Percentiles rank a stretch among this genome's conserved stretches.
Conservation (phyloP, 2,797 vertebrate genomes). For the Sitta carolinensis region DNA sequence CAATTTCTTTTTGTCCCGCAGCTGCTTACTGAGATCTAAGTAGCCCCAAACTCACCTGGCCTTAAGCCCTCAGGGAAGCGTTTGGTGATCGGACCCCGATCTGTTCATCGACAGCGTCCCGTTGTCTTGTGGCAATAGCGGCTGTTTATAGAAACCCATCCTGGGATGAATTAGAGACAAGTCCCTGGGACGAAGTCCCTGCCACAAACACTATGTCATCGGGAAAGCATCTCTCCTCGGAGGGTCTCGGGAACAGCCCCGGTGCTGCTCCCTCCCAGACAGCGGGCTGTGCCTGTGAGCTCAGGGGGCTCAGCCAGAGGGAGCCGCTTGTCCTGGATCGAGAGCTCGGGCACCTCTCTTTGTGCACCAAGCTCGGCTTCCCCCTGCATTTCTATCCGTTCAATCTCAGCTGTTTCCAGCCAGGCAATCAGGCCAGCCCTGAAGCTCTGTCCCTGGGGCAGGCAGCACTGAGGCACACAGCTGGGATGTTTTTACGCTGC, state of each 20-base stretch:
- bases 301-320: neutral
- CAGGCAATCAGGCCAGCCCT: neutral
- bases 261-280: neutral
- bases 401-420: neutral
- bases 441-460: neutral
- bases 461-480: neutral
- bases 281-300: fast-evolving
- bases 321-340: neutral
- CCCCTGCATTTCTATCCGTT: neutral
- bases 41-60: neutral
- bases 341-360: neutral
- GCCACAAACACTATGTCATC: neutral
- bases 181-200: neutral
- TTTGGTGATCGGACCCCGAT: neutral
- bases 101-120: neutral
- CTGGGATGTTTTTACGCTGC: neutral
- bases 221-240: neutral
- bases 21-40: neutral
- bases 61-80: fast-evolving
- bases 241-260: neutral
- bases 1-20: neutral
- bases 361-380: neutral
- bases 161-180: neutral
- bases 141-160: neutral
- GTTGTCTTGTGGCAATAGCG: neutral